Conservation (phyloP, 2,797 vertebrate genomes). For the Graptemys geographica region DNA sequence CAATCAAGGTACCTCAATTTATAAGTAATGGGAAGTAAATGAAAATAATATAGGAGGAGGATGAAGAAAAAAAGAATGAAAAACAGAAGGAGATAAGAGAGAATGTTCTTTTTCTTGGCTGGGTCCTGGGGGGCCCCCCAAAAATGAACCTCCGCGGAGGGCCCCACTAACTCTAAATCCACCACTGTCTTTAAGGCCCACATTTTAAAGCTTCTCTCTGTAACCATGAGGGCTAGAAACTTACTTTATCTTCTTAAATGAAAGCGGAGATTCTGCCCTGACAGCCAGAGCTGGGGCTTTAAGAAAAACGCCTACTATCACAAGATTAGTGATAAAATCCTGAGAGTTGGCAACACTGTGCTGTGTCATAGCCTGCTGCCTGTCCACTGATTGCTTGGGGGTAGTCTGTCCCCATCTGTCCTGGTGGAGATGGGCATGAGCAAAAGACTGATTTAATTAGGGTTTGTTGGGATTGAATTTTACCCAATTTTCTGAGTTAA, state of each 20-base stretch:
- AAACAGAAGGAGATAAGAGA: too few relatives aligned
- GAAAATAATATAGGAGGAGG: too few relatives aligned
- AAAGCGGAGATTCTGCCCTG: not conserved
- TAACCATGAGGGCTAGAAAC: not conserved
- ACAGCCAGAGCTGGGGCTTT: not conserved
- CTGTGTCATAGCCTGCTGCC: not conserved
- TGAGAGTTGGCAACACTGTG: not conserved
- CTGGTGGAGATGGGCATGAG: not conserved
- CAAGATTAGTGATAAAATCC: not conserved
- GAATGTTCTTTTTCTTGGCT: not conserved
- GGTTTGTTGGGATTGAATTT: not conserved
- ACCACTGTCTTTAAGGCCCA: not conserved
- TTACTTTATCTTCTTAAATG: not conserved
- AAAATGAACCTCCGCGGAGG: too few relatives aligned
- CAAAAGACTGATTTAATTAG: slow-evolving; percentile 13
- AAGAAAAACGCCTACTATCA: not conserved
- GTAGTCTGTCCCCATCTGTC: accelerated
- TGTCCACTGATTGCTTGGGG: not conserved
- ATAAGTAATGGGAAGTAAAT: too few relatives aligned
- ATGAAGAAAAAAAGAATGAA: too few relatives aligned
- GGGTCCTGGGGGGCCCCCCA: too few relatives aligned
- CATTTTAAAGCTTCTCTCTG: not conserved
- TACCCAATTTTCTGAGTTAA: slow-evolving; percentile 21
- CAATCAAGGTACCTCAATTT: too few relatives aligned
- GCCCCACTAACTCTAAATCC: too few relatives aligned